Conservation (phyloP, 2,888 invertebrate species). For the Ornithoptera priamus region DNA sequence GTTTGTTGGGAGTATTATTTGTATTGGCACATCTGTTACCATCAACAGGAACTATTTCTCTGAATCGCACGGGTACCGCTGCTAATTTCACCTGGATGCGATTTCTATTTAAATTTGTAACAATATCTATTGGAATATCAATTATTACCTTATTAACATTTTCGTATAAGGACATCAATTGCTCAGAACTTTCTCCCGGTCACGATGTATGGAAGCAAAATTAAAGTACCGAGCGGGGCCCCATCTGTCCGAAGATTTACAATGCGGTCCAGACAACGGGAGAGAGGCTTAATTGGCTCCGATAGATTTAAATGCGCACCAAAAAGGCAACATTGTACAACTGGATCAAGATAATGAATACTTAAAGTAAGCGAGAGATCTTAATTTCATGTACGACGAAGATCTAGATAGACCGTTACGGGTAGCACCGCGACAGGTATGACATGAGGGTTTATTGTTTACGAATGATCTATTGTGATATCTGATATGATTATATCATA, state of each 20-base stretch:
- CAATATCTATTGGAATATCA: background rate
- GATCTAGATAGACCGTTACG: slow-evolving; percentile 27
- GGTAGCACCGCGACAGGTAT: slow-evolving; percentile 4
- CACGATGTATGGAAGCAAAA: slow-evolving; percentile 9
- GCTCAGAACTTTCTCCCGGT: slow-evolving; percentile 21
- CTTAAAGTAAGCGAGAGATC: slow-evolving; percentile 26
- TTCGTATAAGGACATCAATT: too few species aligned
- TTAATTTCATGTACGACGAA: slow-evolving; percentile 28
- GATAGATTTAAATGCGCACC: slow-evolving; percentile 27
- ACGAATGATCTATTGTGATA: slow-evolving; percentile 4
- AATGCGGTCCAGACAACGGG: slow-evolving; percentile 13
- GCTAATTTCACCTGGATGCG: too few species aligned
- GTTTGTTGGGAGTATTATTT: too few species aligned
- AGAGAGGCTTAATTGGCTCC: slow-evolving; percentile 26
- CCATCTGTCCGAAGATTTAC: slow-evolving; percentile 27
- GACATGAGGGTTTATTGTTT: slow-evolving; percentile 22
- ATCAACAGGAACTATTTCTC: too few species aligned
- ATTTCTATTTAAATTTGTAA: background rate
- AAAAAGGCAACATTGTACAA: slow-evolving; percentile 26
- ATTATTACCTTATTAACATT: too few species aligned
- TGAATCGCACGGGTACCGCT: too few species aligned
- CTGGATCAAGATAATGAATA: slow-evolving; percentile 24
- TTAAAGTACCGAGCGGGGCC: slow-evolving; percentile 14
- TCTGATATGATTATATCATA: slow-evolving; percentile 1
- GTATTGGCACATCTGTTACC: too few species aligned